Percentiles rank a stretch among this genome's conserved stretches.
Evolutionary conservation across 2,888 invertebrate genomes (phyloP).

Genomic region (Phortica okadai): DNA sequence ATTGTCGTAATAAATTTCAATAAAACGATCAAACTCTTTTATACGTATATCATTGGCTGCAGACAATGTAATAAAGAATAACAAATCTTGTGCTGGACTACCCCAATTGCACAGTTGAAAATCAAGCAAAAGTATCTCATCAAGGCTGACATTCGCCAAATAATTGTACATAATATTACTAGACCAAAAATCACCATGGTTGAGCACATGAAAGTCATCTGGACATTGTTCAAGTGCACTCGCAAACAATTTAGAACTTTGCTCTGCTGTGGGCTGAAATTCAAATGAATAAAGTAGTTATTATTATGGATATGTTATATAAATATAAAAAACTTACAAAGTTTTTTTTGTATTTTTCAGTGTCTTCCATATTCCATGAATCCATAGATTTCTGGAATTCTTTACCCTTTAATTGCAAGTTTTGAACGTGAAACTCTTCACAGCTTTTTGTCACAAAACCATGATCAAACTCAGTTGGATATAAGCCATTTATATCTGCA

Average conservation of each 20-base stretch:
- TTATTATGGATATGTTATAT: not conserved
- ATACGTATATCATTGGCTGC: slow-evolving; percentile 60
- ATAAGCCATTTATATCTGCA: slow-evolving; percentile 54
- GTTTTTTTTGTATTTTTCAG: slow-evolving; percentile 56
- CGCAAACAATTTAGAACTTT: slow-evolving; percentile 52
- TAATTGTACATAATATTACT: slow-evolving; percentile 72
- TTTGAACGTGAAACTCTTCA: slow-evolving; percentile 36
- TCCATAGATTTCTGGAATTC: slow-evolving; percentile 57
- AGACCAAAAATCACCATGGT: slow-evolving; percentile 73
- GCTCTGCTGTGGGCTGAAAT: slow-evolving; percentile 57
- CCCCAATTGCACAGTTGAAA: slow-evolving; percentile 72
- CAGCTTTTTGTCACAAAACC: slow-evolving; percentile 26
- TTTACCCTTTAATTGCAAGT: slow-evolving; percentile 1
- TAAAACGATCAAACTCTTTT: slow-evolving; percentile 67
- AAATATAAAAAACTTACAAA: slow-evolving; percentile 52
- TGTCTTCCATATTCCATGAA: slow-evolving; percentile 59
- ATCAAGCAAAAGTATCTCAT: slow-evolving; percentile 66
- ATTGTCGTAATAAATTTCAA: slow-evolving; percentile 68
- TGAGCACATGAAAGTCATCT: slow-evolving; percentile 65
- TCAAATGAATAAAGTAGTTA: not conserved
- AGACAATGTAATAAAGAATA: slow-evolving; percentile 67
- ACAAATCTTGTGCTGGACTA: slow-evolving; percentile 66
- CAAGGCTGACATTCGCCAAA: slow-evolving; percentile 50
- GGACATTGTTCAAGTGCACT: slow-evolving; percentile 47
- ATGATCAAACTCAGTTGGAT: slow-evolving; percentile 42